Conservation (phyloP, 2,797 vertebrate species). For the Falco cherrug region DNA sequence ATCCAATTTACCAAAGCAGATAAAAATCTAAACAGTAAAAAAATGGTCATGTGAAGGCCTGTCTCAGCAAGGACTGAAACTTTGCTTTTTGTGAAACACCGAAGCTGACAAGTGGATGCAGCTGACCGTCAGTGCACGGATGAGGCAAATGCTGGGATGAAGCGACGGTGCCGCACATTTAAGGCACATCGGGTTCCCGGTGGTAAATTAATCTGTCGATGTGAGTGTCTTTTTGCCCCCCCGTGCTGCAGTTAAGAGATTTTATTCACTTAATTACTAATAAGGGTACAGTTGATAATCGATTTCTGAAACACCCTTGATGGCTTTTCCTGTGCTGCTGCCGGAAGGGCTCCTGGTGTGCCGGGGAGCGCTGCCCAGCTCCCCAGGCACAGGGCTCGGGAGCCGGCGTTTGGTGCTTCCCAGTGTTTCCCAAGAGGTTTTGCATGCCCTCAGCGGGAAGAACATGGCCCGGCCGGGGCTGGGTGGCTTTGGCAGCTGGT, state of each 20-base stretch:
- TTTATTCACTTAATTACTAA: not conserved
- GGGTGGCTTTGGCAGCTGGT: not conserved
- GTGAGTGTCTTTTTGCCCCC: not conserved
- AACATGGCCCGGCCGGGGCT: rapidly evolving
- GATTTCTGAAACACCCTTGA: not conserved
- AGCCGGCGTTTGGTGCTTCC: not conserved
- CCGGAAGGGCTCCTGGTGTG: not conserved
- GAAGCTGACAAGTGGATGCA: not conserved
- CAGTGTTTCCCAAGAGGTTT: not conserved
- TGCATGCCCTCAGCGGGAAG: not conserved
- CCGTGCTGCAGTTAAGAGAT: rapidly evolving
- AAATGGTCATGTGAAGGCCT: not conserved
- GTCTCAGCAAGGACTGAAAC: not conserved
- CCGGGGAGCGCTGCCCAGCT: rapidly evolving
- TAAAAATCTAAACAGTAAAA: not conserved
- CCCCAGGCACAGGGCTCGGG: rapidly evolving
- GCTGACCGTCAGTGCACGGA: not conserved
- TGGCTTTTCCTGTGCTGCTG: not conserved
- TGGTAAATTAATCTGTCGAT: not conserved
- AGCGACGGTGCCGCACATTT: not conserved
- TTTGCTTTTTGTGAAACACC: not conserved
- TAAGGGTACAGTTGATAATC: not conserved
- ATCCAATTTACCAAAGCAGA: not conserved
- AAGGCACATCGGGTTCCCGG: not conserved
- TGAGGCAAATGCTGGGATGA: not conserved